Base-by-base conservation (phyloP, 2,797 vertebrate species). In the Tangara arthus region DNA sequence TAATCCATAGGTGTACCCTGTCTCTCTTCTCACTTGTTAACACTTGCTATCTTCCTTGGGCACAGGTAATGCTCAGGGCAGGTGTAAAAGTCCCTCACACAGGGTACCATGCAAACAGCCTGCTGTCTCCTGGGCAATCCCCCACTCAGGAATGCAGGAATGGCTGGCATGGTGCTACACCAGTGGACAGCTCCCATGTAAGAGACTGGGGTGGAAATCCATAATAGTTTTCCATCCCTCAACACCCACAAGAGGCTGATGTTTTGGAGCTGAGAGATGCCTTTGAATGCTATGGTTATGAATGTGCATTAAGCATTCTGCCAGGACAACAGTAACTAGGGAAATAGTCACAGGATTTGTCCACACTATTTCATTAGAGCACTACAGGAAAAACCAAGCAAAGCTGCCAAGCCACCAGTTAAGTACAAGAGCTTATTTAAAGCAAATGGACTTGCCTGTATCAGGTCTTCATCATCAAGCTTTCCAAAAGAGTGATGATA, bases 111-210 rank as follows among this genome's bases (percentile, higher is more conserved):
- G 4, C 49, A 90, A 73, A 46, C 23, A 82, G 23, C 12, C 42
- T 49, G 16, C 35, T 47, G 70, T 5, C 1, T 6, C 11, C 22
- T 41, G 27, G 53, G 46, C 1, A 30, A 84, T 56, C 8, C 27
- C 47, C 18, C 10, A 4, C 26, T 19, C 50, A 59, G 75, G 56
- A 70, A 41, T 2, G 11, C 5, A 9, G 44, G 44, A 10, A 4
- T 7, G 34, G 42, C 32, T 64, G 53, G 35, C 2, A 3, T 0
- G 0, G 23, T 2, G 4, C 30, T 80, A 22, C 73, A 32, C 24
- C 49, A 28, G 18, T 0, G 1, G 26, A 15, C 23, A 52, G 22
- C 8, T 68, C 8, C 4, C 2, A 1, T 21, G 26, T 32, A 19
- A 42, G 49, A 2, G 5, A 10, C 3, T 0, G 0, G 18, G 73